phyloP scores from a whole-genome alignment of 2,113 vertebrate species.

The Xyliphius kryptos region DNA sequence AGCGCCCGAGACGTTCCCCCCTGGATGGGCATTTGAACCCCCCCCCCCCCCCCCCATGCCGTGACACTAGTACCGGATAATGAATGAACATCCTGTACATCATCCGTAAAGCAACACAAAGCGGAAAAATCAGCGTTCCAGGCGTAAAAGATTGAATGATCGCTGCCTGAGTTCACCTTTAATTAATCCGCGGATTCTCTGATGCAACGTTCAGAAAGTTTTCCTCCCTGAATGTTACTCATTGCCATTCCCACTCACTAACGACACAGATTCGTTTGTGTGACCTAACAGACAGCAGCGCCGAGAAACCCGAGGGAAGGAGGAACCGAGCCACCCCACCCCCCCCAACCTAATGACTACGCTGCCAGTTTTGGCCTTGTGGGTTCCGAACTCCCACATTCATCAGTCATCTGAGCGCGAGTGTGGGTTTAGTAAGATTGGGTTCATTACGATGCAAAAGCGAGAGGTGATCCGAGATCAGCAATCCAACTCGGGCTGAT shows the following conservation, averaged over 20 bases:
- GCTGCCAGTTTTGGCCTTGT: background rate
- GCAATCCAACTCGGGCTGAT: too few species aligned
- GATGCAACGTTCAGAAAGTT: too few species aligned
- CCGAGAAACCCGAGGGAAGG: background rate
- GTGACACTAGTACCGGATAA: too few species aligned
- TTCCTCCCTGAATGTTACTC: too few species aligned
- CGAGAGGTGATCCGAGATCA: background rate
- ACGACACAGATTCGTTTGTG: too few species aligned
- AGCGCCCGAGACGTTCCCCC: too few species aligned
- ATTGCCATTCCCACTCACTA: too few species aligned
- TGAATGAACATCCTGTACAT: background rate
- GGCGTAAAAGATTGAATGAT: background rate
- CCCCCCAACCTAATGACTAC: background rate
- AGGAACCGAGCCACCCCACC: background rate
- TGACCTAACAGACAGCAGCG: background rate
- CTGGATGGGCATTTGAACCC: too few species aligned
- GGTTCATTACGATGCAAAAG: slow-evolving; percentile 1
- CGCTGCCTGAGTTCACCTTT: background rate
- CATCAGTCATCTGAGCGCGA: background rate
- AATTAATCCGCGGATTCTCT: too few species aligned
- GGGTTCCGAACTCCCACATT: background rate
- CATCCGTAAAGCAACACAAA: background rate
- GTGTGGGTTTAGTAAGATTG: background rate
- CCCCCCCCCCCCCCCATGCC: too few species aligned
- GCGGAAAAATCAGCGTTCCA: background rate